A percentile compares a stretch with the other conserved stretches of the same genome.
These are phyloP conservation scores for Sinonovacula constricta DNA, from an alignment of 1,140 invertebrate species.

Conservation along the genomic window DNA sequence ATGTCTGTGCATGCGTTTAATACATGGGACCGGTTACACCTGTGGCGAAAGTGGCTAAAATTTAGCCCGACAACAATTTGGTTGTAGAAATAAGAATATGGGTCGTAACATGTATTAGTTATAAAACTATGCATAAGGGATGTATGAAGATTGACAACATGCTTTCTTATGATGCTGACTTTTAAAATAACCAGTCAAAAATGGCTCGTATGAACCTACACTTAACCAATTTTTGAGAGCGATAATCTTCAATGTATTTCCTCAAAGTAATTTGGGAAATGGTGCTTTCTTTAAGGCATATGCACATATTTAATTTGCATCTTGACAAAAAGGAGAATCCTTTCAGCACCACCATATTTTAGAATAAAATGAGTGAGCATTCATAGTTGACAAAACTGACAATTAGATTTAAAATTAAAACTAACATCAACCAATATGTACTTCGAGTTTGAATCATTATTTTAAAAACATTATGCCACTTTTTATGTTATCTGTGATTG, in stretches of 20 bases:
- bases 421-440: no score
- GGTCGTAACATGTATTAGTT: slow-evolving; percentile 6
- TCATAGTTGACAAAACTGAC: no score
- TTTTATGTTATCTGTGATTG: no score
- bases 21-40: background rate
- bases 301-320: slow-evolving; percentile 6
- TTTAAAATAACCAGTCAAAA: no score
- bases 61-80: slow-evolving; percentile 15
- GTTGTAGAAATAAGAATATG: slow-evolving; percentile 12
- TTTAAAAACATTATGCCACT: no score
- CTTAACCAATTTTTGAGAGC: slow-evolving; percentile 15
- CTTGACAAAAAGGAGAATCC: background rate
- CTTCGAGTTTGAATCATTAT: no score
- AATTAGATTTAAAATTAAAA: no score
- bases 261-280: slow-evolving; percentile 10
- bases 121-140: slow-evolving; percentile 5
- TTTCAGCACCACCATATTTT: no score
- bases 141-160: slow-evolving; percentile 13
- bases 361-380: no score
- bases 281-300: no score
- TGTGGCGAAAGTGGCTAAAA: slow-evolving; percentile 8
- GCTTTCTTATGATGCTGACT: slow-evolving; percentile 1
- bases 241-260: slow-evolving; percentile 15
- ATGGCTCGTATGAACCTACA: no score
- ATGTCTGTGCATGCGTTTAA: slow-evolving; percentile 1